Base-by-base conservation (phyloP, 2,797 vertebrate genomes). In the Coracias cyanogaster region DNA sequence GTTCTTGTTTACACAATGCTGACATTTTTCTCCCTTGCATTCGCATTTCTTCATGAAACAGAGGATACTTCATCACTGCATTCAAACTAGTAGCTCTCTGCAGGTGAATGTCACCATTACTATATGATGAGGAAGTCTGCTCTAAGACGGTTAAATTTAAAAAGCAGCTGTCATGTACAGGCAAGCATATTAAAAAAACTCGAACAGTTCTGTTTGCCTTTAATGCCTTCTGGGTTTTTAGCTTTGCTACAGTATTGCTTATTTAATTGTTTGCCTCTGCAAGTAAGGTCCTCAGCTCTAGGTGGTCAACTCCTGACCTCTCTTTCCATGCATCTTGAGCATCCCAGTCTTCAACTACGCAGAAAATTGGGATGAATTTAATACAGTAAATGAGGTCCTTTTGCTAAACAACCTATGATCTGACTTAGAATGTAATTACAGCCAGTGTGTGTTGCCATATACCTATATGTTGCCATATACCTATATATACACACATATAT, bases 161-260 rank as follows among this genome's bases (percentile, higher is more conserved):
- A 90, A 96, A 91, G 67, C 61, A 90, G 65, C 66, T 90, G 76
- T 87, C 90, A 81, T 39, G 37, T 89, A 81, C 72, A 77, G 60
- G 67, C 78, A 87, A 86, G 89, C 61, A 82, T 8, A 39, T n/a
- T n/a, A 77, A 74, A 90, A 79, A 55, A 89, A 31, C 41, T 65
- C 65, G 33, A 92, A 82, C 43, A 25, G 16, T 82, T 89, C 65
- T 64, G 57, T 82, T 92, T 86, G 76, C 49, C 51, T 93, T 66
- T 66, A 92, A 55, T 65, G 18, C 48, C 35, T 84, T 78, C 60
- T 85, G 77, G 15, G 19, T 90, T 93, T 96, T 87, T 51, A 89
- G 46, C 64, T 82, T 78, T 62, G 33, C 73, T 76, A 45, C 4
- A 15, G 55, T 70, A 88, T 71, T 76, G 66, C 69, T 82, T 87